Base-by-base conservation (phyloP, 2,888 invertebrate species). In the Ophion obscuratus region DNA sequence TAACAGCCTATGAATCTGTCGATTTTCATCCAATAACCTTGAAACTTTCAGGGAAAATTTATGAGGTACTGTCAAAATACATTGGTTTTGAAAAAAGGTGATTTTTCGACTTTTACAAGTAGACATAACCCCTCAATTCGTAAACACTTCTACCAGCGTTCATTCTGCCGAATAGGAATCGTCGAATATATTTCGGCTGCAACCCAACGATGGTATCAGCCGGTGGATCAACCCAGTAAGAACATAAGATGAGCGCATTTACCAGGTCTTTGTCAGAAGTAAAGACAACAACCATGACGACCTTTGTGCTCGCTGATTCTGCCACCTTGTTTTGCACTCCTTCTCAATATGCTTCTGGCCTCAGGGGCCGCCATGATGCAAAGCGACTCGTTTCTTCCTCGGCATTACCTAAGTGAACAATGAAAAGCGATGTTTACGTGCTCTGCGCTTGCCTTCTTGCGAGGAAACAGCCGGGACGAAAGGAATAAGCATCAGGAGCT, bases 401-500 rank as follows among this genome's bases (percentile, higher is more conserved):
- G 40, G 40, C 9, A 40, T 9, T 40, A 7, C 40, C 9, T 40
- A 40, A 53, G 20, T 59, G 27, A 20, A 64, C 77, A 36, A 17
- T 14, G 62, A 36, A 70, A 71, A 82, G 76, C 53, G 9, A 40
- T 40, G 40, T 40, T 40, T 40, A 40, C 64, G 71, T 70, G 36
- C 20, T 68, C 14, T 70, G 36, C 57, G 17, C 53, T 59, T 20
- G 1, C 7, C 59, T 73, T 64, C 71, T 59, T 77, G 27, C 61
- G 40, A 27, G 36, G 36, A 17, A 53, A 80, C 20, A 57, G n/a
- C 31, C 79, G 14, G 40, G 27, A 27, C 66, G 57, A 9, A 20
- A 57, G 57, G 36, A 78, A 62, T 24, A 36, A 78, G 57, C 68
- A 81, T 20, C 7, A 57, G 57, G 44, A 74, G 17, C 61, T 68